phyloP scores from a whole-genome alignment of 2,113 vertebrate genomes.

The Romanogobio albipinnatus region DNA sequence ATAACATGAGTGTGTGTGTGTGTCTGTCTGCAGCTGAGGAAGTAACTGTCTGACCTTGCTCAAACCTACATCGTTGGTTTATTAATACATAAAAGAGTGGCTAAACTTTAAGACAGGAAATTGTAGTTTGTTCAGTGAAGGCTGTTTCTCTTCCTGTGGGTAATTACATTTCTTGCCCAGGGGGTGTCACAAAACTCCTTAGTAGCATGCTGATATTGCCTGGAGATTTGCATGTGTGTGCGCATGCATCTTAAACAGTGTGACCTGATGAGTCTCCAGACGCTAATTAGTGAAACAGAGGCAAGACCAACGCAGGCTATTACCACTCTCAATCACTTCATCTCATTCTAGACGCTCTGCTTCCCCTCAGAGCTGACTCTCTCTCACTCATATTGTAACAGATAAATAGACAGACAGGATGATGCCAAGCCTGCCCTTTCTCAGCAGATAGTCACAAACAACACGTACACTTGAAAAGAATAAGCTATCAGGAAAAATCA shows the following conservation, averaged over 20 bases:
- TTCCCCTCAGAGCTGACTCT: slow-evolving; percentile 11
- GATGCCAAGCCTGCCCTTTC: slow-evolving; percentile 66
- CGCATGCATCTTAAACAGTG: slow-evolving; percentile 46
- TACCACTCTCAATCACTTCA: neutral
- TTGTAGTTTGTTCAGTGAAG: slow-evolving; percentile 49
- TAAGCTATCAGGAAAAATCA: slow-evolving; percentile 43
- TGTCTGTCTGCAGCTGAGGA: neutral
- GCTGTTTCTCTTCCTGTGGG: slow-evolving; percentile 56
- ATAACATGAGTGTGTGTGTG: slow-evolving; percentile 2
- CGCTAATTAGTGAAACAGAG: slow-evolving; percentile 57
- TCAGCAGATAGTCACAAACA: slow-evolving; percentile 35
- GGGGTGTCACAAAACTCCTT: slow-evolving; percentile 58
- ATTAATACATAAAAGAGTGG: neutral
- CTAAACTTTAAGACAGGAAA: slow-evolving; percentile 52
- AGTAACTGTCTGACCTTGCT: slow-evolving; percentile 1
- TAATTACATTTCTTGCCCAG: slow-evolving; percentile 61
- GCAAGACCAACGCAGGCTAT: slow-evolving; percentile 29
- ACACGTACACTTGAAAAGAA: neutral
- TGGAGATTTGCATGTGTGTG: slow-evolving; percentile 41
- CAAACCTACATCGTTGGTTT: neutral
- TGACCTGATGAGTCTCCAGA: slow-evolving; percentile 39
- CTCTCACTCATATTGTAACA: slow-evolving; percentile 25
- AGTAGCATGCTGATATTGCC: slow-evolving; percentile 51
- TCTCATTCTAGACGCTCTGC: neutral
- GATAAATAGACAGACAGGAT: slow-evolving; percentile 52